phyloP scores from a whole-genome alignment of 2,888 invertebrate species.

The Mechanitis messenoides region DNA sequence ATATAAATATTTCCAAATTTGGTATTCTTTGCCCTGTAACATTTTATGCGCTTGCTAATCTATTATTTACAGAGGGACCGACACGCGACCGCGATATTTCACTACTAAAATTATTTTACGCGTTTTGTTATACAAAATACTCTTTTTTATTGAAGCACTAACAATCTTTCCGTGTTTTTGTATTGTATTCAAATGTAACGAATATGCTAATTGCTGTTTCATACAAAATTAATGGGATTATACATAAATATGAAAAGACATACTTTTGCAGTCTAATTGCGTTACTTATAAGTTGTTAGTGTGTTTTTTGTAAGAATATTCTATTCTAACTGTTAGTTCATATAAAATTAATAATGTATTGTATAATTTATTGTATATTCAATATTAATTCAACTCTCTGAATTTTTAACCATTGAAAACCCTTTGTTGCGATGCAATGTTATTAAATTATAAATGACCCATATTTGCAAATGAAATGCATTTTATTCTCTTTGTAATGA shows the following conservation, averaged over 20 bases:
- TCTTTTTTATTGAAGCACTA: slow-evolving; percentile 20
- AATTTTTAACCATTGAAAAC: too few species aligned
- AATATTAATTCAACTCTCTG: too few species aligned
- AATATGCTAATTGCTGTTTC: slow-evolving; percentile 7
- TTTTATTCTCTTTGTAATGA: slow-evolving; percentile 19
- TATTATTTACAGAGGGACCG: slow-evolving; percentile 50
- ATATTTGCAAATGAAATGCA: slow-evolving; percentile 19
- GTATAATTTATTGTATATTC: too few species aligned
- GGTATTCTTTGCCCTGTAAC: slow-evolving; percentile 28
- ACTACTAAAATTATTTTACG: slow-evolving; percentile 33
- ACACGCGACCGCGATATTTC: slow-evolving; percentile 41
- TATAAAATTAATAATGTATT: too few species aligned
- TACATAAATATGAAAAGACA: too few species aligned
- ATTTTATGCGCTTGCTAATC: slow-evolving; percentile 46
- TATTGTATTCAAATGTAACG: slow-evolving; percentile 12
- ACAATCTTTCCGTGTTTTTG: slow-evolving; percentile 8
- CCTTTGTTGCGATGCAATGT: slow-evolving; percentile 2
- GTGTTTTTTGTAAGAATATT: too few species aligned
- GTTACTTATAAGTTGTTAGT: too few species aligned
- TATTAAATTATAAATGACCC: slow-evolving; percentile 13
- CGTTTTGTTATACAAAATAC: slow-evolving; percentile 28
- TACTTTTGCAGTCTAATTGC: too few species aligned
- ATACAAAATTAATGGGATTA: too few species aligned
- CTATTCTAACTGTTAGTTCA: too few species aligned
- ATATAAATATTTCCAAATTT: slow-evolving; percentile 4